Evolutionary conservation across 2,797 vertebrate species (phyloP).

Genomic region (Pseudochromis fuscus): DNA sequence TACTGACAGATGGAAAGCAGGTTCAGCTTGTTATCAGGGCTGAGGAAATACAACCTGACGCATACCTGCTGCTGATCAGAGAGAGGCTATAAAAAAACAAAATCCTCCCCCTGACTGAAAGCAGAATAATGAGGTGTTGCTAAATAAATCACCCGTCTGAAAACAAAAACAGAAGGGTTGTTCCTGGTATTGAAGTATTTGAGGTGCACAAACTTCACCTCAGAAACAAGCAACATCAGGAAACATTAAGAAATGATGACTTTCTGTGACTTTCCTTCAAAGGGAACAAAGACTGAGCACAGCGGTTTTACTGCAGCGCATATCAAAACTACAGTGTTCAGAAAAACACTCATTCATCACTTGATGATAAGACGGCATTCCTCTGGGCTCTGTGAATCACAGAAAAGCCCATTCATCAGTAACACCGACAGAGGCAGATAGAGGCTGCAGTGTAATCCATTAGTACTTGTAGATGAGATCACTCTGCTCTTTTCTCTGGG

Average conservation of each 20-base stretch:
- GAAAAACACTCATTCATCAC: slow-evolving; percentile 59
- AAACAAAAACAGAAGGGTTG: neutral
- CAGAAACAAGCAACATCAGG: neutral
- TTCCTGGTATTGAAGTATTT: slow-evolving; percentile 3
- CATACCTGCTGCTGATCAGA: slow-evolving; percentile 54
- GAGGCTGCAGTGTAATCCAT: slow-evolving; percentile 54
- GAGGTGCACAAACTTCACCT: neutral
- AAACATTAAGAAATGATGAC: neutral
- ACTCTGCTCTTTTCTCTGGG: slow-evolving; percentile 46
- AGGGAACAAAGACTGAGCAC: neutral
- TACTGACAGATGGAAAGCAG: slow-evolving; percentile 69
- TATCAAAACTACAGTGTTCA: slow-evolving; percentile 4
- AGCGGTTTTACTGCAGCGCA: slow-evolving; percentile 25
- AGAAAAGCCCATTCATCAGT: slow-evolving; percentile 66
- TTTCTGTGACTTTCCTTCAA: neutral
- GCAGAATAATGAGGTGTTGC: slow-evolving; percentile 32
- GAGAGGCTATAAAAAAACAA: slow-evolving; percentile 16
- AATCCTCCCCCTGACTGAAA: slow-evolving; percentile 13
- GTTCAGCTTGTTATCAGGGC: slow-evolving; percentile 67
- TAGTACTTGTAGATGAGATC: slow-evolving; percentile 57
- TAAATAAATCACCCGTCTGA: neutral
- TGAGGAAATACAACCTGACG: slow-evolving; percentile 58
- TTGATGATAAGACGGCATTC: slow-evolving; percentile 73
- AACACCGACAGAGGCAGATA: slow-evolving; percentile 44
- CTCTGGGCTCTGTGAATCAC: slow-evolving; percentile 61